These are phyloP conservation scores for Arrhopalites spinosus DNA, from an alignment of 2,888 invertebrate genomes.

Conservation along the genomic window DNA sequence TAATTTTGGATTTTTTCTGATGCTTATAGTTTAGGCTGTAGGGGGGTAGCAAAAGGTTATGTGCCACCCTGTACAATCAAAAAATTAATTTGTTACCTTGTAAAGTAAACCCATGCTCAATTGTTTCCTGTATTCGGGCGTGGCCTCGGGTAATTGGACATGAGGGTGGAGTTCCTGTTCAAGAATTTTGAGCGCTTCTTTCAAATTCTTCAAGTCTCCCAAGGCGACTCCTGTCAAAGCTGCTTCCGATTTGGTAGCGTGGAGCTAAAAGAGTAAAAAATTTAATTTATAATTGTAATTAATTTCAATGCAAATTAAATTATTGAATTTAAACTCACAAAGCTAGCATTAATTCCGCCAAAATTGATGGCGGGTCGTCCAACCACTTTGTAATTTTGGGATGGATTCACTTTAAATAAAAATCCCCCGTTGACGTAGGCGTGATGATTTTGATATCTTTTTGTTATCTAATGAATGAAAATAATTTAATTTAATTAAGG, in stretches of 20 bases:
- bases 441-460: conserved; percentile 50
- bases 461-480: conserved; percentile 40
- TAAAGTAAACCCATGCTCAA: conserved; percentile 79
- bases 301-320: no score
- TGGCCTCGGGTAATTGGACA: conserved; percentile 69
- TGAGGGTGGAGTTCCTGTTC: conserved; percentile 69
- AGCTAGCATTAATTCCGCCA: conserved; percentile 58
- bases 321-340: conserved; percentile 52
- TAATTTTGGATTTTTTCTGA: no score
- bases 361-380: conserved; percentile 59
- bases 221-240: conserved; percentile 53
- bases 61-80: no score
- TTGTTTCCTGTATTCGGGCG: conserved; percentile 70
- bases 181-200: conserved; percentile 64
- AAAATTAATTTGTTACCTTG: no score
- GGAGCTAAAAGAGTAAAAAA: no score
- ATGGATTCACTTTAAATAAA: conserved; percentile 55
- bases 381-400: conserved; percentile 61
- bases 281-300: no score
- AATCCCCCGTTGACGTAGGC: conserved; percentile 51
- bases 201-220: conserved; percentile 63
- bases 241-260: conserved; percentile 29
- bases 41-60: no score
- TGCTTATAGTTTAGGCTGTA: no score
- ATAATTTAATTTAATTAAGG: not conserved